Percentiles rank a stretch among this genome's conserved stretches.
phyloP scores from a whole-genome alignment of 2,888 invertebrate genomes.

The Papilio demoleus region DNA sequence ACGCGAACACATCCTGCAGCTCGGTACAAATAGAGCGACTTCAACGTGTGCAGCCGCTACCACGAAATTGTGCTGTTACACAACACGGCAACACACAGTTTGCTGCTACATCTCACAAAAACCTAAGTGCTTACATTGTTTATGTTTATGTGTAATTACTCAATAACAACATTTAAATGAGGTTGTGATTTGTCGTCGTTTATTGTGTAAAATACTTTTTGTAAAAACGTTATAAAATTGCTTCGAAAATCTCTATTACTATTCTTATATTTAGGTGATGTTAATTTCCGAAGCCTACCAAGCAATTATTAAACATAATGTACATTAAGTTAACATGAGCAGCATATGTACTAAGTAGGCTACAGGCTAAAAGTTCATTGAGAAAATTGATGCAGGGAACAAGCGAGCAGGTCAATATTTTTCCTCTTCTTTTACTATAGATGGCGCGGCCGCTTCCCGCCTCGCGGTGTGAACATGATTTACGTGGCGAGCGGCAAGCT shows the following conservation, averaged over 20 bases:
- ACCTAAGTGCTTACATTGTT: neutral
- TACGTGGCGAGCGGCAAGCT: neutral
- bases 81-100: neutral
- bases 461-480: neutral
- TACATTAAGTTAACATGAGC: no score
- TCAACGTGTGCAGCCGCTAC: neutral
- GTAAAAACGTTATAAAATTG: neutral
- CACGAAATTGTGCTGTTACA: neutral
- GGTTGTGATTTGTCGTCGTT: neutral
- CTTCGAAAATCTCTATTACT: no score
- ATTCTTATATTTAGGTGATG: no score
- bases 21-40: conserved; percentile 26
- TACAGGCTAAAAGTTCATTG: no score
- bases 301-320: no score
- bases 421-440: conserved; percentile 12
- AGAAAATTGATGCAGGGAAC: neutral
- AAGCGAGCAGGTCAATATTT: no score
- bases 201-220: neutral
- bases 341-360: no score
- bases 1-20: conserved; percentile 28
- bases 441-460: neutral
- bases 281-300: no score
- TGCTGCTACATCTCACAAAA: neutral
- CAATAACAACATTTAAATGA: neutral
- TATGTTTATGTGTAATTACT: neutral